Evolutionary conservation across 1,140 invertebrate genomes (phyloP), one percentile per base, ranked within the genome.

Genomic region (Cotesia chilonis): DNA sequence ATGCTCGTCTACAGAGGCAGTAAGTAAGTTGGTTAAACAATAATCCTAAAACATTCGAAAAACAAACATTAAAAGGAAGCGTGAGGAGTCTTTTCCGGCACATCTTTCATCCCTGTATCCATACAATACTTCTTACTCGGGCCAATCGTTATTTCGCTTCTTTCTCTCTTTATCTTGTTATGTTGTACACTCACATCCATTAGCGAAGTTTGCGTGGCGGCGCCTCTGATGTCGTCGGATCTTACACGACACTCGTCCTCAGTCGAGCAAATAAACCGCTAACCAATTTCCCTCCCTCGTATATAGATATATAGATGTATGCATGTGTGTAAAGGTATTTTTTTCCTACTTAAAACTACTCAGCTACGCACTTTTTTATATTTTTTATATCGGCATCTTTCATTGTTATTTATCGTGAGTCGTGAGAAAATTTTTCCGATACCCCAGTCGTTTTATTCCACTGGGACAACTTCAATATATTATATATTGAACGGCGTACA

Each of bases 141-240:
- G 20, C 54, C 12, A 14, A 36, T 38, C 64, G 9, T 12, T 7
- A 14, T 36, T 47, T 9, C 37, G 4, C n/a, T 55, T 60, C n/a
- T 6, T 63, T 47, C 60, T 64, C 59, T 64, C 37, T 68, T 28
- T 28, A 28, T 28, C 28, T 28, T 28, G 28, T 28, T 28, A 28
- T 37, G 55, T 36, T 47, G 28, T 17, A 55, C 61, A 54, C 74
- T 74, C 71, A 73, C 71, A 80, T 84, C 83, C 85, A 86, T 86
- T 85, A 87, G 85, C 80, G 74, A 79, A 85, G 85, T 87, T 87
- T 87, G 85, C 84, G 85, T 78, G 85, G 84, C 84, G 85, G 85
- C 80, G 75, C 76, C 80, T 87, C 78, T 86, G 84, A 87, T 81
- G 81, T 86, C 78, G 72, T 66, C 74, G 73, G 78, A 78, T 79